Base-by-base conservation (phyloP, 2,888 invertebrate genomes). In the Digitonthophagus gazella region DNA sequence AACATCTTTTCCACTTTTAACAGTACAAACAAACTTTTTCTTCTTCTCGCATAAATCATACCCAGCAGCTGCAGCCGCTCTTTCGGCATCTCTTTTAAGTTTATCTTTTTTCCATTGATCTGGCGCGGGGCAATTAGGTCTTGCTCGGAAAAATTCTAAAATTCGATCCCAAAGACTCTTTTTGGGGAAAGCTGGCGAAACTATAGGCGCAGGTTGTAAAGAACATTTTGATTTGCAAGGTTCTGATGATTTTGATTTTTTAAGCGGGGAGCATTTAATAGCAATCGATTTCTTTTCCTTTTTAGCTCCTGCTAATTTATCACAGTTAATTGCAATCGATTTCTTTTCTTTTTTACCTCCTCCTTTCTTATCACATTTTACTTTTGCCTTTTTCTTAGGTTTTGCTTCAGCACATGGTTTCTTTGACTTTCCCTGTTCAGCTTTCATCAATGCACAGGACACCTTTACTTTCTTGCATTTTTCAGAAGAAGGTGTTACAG, bases 121-220 rank as follows among this genome's bases (percentile, higher is more conserved):
- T 0, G 80, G 78, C 2, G 76, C 64, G 0, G 81, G 81, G 73
- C 80, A 80, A 64, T 75, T 75, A 14, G 69, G 80, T 69, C 78
- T 74, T 0, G 81, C 80, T 71, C 78, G 79, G 71, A 82, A 82
- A 71, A 76, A 82, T 66, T 79, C 77, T 2, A 77, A 71, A 8
- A 82, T 70, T 69, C 64, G 75, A 18, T 75, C 69, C 78, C 77
- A 79, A 1, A 79, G 58, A 20, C 73, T 64, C 63, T 71, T 73
- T 64, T 72, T 72, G 22, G 63, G 67, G 4, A 66, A 66, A 8
- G 28, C 58, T 56, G 63, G 67, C 14, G 70, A 66, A 8, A 22
- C 67, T 58, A 28, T 28, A 44, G 56, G 54, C 11, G 28, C 15
- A 2, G 57, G 15, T n/a, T 18, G 11, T 4, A 57, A 22, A 1